Evolutionary conservation across 2,113 vertebrate species (phyloP).

Genomic region (Nyctibius bracteatus): DNA sequence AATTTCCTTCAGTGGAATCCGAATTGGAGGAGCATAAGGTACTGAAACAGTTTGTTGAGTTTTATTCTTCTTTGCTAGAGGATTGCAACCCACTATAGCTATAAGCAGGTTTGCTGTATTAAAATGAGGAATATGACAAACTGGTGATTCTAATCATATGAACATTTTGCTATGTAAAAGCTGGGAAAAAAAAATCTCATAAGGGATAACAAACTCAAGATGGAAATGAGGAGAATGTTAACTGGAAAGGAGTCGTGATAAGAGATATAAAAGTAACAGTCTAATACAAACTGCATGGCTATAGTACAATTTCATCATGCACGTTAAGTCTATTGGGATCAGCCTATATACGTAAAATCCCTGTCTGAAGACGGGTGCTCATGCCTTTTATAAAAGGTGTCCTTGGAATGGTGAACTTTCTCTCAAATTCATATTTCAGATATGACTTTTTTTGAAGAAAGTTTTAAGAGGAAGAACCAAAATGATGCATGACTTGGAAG

Average conservation of each 20-base stretch:
- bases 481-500: neutral
- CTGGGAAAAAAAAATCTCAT: neutral
- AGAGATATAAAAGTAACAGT: neutral
- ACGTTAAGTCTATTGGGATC: neutral
- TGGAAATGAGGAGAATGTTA: neutral
- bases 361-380: neutral
- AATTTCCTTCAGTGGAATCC: neutral
- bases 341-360: neutral
- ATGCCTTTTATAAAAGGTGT: neutral
- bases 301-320: neutral
- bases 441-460: neutral
- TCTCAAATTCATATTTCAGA: neutral
- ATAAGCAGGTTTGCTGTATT: neutral
- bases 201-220: neutral
- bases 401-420: neutral
- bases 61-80: neutral
- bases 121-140: neutral
- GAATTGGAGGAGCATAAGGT: neutral
- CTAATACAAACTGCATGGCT: neutral
- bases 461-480: neutral
- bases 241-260: neutral
- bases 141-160: neutral
- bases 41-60: neutral
- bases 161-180: neutral
- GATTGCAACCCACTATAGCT: neutral